Conservation (phyloP, 2,888 invertebrate genomes). For the Macrophya alboannulata region DNA sequence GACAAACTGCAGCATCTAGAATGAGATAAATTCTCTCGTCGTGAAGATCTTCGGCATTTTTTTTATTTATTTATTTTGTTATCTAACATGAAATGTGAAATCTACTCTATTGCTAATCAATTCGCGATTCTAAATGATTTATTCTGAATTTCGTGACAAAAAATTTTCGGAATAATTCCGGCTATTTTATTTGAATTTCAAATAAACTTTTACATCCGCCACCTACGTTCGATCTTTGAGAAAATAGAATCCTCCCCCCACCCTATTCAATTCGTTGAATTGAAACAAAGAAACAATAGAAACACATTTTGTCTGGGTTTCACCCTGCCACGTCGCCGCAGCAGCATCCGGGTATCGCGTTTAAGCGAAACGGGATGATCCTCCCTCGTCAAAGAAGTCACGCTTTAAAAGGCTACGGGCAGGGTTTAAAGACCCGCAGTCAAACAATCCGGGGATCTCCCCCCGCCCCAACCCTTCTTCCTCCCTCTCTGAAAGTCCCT, state of each 20-base stretch:
- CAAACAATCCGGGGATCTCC: constrained; percentile 44
- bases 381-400: constrained; percentile 51
- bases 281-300: constrained; percentile 5
- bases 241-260: background rate
- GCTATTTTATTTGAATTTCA: background rate
- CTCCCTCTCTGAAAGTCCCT: background rate
- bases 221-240: background rate
- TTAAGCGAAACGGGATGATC: constrained; percentile 41
- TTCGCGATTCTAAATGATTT: background rate
- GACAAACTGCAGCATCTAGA: background rate
- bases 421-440: constrained; percentile 52
- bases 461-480: no score
- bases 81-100: no score
- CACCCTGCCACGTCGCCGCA: constrained; percentile 9
- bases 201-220: background rate
- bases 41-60: background rate
- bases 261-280: background rate
- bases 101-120: no score
- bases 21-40: constrained; percentile 1
- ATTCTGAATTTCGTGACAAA: background rate
- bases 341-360: background rate
- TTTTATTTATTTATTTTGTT: background rate
- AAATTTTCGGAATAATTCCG: background rate
- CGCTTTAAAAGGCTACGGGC: constrained; percentile 52
- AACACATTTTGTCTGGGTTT: background rate